Evolutionary conservation across 2,888 invertebrate species (phyloP), one percentile per base, ranked within the genome.

Genomic region (Noctua janthina): DNA sequence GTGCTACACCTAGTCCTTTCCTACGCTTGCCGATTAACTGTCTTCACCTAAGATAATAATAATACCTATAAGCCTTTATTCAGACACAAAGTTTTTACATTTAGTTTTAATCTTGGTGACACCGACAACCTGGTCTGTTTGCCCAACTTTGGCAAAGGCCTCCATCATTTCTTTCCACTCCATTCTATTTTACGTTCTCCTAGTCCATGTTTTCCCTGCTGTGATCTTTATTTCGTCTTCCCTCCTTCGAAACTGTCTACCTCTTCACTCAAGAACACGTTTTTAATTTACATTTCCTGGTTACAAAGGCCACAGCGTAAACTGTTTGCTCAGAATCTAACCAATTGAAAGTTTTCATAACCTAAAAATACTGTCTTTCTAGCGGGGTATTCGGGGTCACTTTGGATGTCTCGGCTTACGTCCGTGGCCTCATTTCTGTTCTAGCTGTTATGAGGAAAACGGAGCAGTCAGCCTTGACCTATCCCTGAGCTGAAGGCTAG

Each of bases 391-490:
- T 54, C 68, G 54, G 11, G 84, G 69, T 29, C 78, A 62, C 13
- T 20, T 68, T 39, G 17, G 23, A 29, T n/a, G 29, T 35, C 35
- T 35, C 29, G 7, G 23, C 17, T 77, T 15, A 23, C 35, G 82
- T 17, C 83, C 67, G 0, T 80, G 56, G 20, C 54, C 29, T 74
- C 11, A 56, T 67, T 67, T 51, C 43, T n/a, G 43, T 68, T 43
- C 43, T 49, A n/a, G 39, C 20, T 46, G 23, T 43, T 66, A n/a
- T 10, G 54, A 66, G 20, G 20, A 46, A n/a, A 43, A 11, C 66
- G 3, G 17, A 10, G 35, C 46, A 43, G n/a, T 10, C 8, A n/a
- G 15, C 67, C 83, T 68, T 82, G 80, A 83, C 76, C 43, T 68
- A 0, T 66, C 11, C 8, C 11, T 67, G 46, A 56, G 15, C 56